A percentile compares a stretch with the other conserved stretches of the same genome.
Conservation (phyloP, 2,113 vertebrate genomes). For the Notothenia rossii region DNA sequence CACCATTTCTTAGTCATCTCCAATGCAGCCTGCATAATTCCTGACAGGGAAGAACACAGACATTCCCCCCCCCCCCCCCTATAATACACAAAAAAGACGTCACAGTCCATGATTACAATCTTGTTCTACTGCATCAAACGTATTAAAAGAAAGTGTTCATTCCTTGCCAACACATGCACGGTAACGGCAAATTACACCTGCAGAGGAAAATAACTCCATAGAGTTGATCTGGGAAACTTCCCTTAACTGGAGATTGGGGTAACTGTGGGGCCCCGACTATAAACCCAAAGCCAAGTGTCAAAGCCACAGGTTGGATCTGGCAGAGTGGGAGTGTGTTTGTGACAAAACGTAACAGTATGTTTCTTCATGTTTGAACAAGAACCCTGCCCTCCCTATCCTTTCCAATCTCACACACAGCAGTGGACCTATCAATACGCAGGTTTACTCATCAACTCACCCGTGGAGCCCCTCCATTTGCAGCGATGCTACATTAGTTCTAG, state of each 20-base stretch:
- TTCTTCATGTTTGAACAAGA: slow-evolving; percentile 63
- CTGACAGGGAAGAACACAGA: no score
- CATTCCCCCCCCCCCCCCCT: no score
- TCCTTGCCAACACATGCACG: background rate
- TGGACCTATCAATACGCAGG: slow-evolving; percentile 53
- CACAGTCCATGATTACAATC: slow-evolving; percentile 15
- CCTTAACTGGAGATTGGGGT: slow-evolving; percentile 52
- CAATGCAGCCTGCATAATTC: no score
- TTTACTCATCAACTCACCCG: slow-evolving; percentile 78
- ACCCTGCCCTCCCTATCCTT: slow-evolving; percentile 61
- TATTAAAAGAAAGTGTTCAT: background rate
- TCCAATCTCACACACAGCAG: slow-evolving; percentile 76
- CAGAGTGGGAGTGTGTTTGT: slow-evolving; percentile 26
- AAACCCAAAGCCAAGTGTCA: slow-evolving; percentile 57
- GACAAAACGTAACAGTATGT: slow-evolving; percentile 59
- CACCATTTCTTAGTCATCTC: no score
- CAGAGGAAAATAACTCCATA: slow-evolving; percentile 38
- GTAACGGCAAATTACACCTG: slow-evolving; percentile 33
- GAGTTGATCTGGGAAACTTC: slow-evolving; percentile 62
- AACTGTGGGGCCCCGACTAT: slow-evolving; percentile 43
- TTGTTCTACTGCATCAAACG: background rate
- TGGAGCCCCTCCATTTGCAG: slow-evolving; percentile 64
- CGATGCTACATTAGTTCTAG: slow-evolving; percentile 70
- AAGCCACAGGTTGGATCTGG: slow-evolving; percentile 47
- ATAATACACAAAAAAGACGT: background rate